A percentile compares a stretch with the other conserved stretches of the same genome.
Evolutionary conservation across 2,113 vertebrate species (phyloP).

Genomic region (Syngnathus scovelli): DNA sequence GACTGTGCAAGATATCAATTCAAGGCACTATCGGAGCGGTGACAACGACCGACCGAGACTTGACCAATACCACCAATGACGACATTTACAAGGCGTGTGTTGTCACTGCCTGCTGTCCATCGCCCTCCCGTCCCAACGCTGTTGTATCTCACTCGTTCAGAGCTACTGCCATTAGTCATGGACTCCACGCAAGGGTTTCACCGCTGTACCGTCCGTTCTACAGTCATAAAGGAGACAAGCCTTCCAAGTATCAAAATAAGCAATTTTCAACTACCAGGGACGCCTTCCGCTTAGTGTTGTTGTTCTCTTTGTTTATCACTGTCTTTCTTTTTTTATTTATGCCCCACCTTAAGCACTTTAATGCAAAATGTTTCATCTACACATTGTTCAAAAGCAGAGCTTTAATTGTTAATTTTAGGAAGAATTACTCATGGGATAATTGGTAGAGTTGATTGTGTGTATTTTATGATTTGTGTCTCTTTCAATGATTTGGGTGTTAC

Average conservation of each 20-base stretch:
- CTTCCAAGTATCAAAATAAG: constrained; percentile 75
- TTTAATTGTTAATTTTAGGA: constrained; percentile 57
- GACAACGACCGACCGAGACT: background rate
- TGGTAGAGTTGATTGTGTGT: constrained; percentile 7
- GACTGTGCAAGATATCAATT: constrained; percentile 29
- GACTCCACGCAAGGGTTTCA: constrained; percentile 67
- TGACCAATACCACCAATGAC: constrained; percentile 54
- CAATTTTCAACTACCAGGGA: constrained; percentile 76
- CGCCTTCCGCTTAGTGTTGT: constrained; percentile 70
- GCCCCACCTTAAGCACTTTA: constrained; percentile 66
- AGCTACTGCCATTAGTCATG: constrained; percentile 69
- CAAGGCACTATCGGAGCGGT: constrained; percentile 47
- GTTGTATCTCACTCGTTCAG: constrained; percentile 60
- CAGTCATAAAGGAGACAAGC: constrained; percentile 77
- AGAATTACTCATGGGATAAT: constrained; percentile 50
- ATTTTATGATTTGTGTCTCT: constrained; percentile 24
- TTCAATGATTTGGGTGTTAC: constrained; percentile 37
- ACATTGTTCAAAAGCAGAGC: constrained; percentile 58
- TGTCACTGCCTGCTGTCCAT: constrained; percentile 62
- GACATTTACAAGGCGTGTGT: constrained; percentile 55
- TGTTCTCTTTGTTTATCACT: constrained; percentile 53
- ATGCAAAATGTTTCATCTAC: constrained; percentile 50
- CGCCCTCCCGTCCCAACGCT: constrained; percentile 53
- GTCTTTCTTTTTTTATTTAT: too few species aligned
- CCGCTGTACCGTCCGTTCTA: constrained; percentile 70